Conservation (phyloP, 2,113 vertebrate species). For the Antechinus flavipes region DNA sequence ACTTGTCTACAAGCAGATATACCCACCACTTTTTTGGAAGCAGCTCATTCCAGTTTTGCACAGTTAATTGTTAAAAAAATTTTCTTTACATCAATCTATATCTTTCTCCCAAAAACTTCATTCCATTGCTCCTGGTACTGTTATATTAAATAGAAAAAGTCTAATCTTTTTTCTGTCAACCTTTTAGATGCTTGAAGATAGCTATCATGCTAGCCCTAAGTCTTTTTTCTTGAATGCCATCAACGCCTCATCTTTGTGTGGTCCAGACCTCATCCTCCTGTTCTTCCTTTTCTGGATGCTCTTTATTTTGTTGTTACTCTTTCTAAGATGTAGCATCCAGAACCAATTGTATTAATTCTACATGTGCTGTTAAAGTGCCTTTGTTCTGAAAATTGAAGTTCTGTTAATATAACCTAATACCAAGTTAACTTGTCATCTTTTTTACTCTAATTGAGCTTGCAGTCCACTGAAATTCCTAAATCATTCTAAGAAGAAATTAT, state of each 20-base stretch:
- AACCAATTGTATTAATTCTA: not conserved
- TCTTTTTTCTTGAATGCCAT: not conserved
- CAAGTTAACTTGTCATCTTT: not conserved
- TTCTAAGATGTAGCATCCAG: not conserved
- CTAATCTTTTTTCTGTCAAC: not conserved
- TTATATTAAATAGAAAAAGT: not conserved
- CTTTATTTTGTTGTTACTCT: not conserved
- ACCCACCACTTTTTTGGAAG: not conserved
- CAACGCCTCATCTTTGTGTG: not conserved
- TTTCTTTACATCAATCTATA: not conserved
- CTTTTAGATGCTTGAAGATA: not conserved
- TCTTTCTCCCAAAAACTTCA: not conserved
- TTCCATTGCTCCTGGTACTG: not conserved
- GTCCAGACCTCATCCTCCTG: not conserved
- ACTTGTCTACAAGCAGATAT: not conserved
- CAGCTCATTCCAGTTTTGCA: not conserved
- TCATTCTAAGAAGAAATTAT: not conserved
- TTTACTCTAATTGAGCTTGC: not conserved
- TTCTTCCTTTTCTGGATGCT: not conserved
- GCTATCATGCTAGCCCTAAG: not conserved
- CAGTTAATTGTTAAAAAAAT: not conserved
- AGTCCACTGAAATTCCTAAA: not conserved
- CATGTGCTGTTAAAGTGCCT: not conserved
- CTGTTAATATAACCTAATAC: not conserved
- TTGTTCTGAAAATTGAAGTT: not conserved